Evolutionary conservation across 2,113 vertebrate genomes (phyloP).

Genomic region (Nestor notabilis): DNA sequence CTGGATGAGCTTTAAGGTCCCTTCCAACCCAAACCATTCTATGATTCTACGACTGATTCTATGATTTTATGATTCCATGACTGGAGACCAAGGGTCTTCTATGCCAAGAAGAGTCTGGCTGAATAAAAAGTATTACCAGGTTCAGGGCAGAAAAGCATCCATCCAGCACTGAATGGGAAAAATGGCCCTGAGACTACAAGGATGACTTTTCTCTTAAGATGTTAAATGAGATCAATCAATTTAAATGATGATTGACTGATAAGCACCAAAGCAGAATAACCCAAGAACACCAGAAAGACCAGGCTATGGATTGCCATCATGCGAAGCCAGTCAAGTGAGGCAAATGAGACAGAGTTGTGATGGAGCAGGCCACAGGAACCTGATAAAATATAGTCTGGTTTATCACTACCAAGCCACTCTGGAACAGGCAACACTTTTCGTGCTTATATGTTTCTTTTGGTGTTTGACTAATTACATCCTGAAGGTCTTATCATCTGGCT

Average conservation of each 20-base stretch:
- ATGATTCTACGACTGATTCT: background rate
- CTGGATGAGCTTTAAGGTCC: background rate
- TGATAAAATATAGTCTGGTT: background rate
- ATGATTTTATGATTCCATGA: background rate
- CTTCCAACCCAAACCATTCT: background rate
- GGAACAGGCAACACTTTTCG: background rate
- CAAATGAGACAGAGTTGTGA: background rate
- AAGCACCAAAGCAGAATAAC: background rate
- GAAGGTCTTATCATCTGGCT: background rate
- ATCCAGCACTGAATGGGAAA: background rate
- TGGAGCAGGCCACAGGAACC: background rate
- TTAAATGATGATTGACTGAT: fast-evolving
- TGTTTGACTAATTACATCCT: background rate
- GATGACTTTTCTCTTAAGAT: background rate
- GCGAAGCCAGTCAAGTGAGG: background rate
- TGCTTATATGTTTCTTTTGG: background rate
- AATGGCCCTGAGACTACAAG: background rate
- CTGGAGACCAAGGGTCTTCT: background rate
- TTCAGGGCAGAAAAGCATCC: background rate
- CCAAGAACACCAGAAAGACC: background rate
- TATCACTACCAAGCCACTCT: background rate
- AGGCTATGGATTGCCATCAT: background rate
- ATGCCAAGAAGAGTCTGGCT: background rate
- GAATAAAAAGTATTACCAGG: background rate
- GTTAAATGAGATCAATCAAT: background rate